A percentile compares a stretch with the other conserved stretches of the same genome.
These are phyloP conservation scores for Himalopsyche tibetana DNA, from an alignment of 2,888 invertebrate genomes.

Conservation along the genomic window DNA sequence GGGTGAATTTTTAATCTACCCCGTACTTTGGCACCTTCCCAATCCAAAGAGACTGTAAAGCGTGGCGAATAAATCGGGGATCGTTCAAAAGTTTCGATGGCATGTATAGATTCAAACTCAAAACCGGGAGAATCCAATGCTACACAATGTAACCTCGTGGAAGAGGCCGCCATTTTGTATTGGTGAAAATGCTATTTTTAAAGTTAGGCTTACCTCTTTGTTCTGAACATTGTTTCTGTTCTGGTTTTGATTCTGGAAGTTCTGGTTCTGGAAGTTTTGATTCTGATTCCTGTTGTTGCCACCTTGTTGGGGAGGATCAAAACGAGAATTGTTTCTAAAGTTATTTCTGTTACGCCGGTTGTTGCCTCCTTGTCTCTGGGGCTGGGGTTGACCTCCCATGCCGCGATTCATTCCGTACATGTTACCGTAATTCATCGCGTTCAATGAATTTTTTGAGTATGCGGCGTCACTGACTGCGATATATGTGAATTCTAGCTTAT, in stretches of 20 bases:
- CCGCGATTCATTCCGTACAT: conserved; percentile 52
- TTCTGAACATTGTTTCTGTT: conserved; percentile 49
- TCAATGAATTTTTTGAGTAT: not conserved
- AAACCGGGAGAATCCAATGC: no score
- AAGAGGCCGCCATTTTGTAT: conserved; percentile 13
- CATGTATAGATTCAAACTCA: no score
- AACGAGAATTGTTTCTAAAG: conserved; percentile 55
- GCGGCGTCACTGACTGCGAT: not conserved
- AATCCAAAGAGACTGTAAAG: conserved; percentile 47
- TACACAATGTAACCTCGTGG: not conserved
- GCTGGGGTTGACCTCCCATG: conserved; percentile 62
- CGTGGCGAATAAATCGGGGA: conserved; percentile 41
- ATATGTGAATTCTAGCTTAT: not conserved
- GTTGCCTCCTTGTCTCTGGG: conserved; percentile 56
- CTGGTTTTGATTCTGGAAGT: not conserved
- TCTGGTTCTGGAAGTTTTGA: conserved; percentile 44
- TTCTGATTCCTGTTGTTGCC: conserved; percentile 44
- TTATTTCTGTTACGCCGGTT: conserved; percentile 48
- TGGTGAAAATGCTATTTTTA: not conserved
- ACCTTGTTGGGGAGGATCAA: conserved; percentile 53
- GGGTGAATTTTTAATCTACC: conserved; percentile 26
- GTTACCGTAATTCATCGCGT: conserved; percentile 58
- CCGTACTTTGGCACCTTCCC: conserved; percentile 52
- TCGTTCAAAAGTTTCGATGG: no score
- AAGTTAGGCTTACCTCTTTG: conserved; percentile 22